Evolutionary conservation across 2,888 invertebrate species (phyloP).

Genomic region (Lacanobia oleracea): DNA sequence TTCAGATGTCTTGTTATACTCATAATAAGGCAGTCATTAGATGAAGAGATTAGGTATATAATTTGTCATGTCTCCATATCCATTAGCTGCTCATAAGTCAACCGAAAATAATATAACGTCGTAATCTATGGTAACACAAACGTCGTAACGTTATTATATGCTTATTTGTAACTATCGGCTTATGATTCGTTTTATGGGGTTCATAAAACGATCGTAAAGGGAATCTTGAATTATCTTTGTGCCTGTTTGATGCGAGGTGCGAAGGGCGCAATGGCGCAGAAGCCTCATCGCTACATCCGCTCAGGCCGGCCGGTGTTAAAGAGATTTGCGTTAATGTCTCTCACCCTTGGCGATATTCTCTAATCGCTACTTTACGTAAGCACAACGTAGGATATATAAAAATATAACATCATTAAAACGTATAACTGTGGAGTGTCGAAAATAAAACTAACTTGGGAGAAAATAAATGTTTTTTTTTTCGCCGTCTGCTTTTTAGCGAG

Average conservation of each 20-base stretch:
- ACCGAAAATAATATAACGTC: slow-evolving; percentile 35
- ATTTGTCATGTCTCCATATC: slow-evolving; percentile 54
- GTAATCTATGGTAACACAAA: slow-evolving; percentile 38
- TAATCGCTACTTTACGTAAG: slow-evolving; percentile 55
- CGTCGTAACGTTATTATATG: slow-evolving; percentile 17
- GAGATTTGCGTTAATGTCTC: slow-evolving; percentile 66
- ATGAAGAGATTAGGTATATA: slow-evolving; percentile 32
- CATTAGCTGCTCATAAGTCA: slow-evolving; percentile 50
- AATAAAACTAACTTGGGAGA: slow-evolving; percentile 47
- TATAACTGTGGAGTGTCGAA: slow-evolving; percentile 33
- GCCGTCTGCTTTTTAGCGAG: slow-evolving; percentile 21
- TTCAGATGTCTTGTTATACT: slow-evolving; percentile 44
- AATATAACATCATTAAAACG: slow-evolving; percentile 49
- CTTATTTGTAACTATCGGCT: slow-evolving; percentile 34
- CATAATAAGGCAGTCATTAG: slow-evolving; percentile 32
- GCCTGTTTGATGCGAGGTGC: slow-evolving; percentile 60
- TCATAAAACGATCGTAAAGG: slow-evolving; percentile 48
- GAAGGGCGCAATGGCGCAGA: slow-evolving; percentile 44
- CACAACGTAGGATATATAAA: slow-evolving; percentile 51
- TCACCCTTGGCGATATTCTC: slow-evolving; percentile 63
- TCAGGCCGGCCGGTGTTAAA: slow-evolving; percentile 65
- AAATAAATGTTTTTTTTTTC: slow-evolving; percentile 26
- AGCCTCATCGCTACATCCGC: slow-evolving; percentile 71
- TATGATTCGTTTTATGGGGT: slow-evolving; percentile 44
- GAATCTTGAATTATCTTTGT: slow-evolving; percentile 59